Conservation (phyloP, 1,140 invertebrate species). For the Frieseomelitta varia region DNA sequence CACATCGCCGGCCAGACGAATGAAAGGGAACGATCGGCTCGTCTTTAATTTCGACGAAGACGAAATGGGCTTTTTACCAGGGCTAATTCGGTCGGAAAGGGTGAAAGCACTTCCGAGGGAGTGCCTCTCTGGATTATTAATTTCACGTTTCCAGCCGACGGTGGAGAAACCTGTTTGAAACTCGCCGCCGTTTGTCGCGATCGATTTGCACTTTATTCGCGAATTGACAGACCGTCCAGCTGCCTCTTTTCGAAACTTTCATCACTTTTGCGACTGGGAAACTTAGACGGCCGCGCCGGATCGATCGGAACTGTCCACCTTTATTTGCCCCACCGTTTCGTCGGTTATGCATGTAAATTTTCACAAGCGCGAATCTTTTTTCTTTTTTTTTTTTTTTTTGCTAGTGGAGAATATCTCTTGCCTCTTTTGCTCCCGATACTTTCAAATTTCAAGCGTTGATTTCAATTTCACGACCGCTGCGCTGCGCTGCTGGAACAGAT, state of each 20-base stretch:
- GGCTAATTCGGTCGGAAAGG: constrained; percentile 23
- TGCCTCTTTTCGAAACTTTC: neutral
- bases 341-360: neutral
- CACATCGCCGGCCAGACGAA: neutral
- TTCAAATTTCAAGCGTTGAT: neutral
- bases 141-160: neutral
- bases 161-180: neutral
- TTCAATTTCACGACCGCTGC: too few relatives aligned
- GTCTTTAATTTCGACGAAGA: constrained; percentile 32
- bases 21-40: constrained; percentile 10
- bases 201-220: neutral
- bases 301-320: neutral
- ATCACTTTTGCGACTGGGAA: neutral
- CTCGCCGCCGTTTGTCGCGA: neutral
- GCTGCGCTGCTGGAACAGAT: neutral
- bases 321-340: neutral
- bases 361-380: too few relatives aligned
- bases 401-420: neutral
- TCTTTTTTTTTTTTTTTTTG: too few relatives aligned
- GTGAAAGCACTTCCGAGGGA: constrained; percentile 10
- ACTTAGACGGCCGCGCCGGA: neutral
- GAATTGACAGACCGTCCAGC: neutral
- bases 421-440: neutral
- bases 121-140: constrained; percentile 31
- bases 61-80: constrained; percentile 11